Evolutionary conservation across 2,797 vertebrate species (phyloP), one percentile per base, ranked within the genome.

Genomic region (Gephyroberyx darwinii): DNA sequence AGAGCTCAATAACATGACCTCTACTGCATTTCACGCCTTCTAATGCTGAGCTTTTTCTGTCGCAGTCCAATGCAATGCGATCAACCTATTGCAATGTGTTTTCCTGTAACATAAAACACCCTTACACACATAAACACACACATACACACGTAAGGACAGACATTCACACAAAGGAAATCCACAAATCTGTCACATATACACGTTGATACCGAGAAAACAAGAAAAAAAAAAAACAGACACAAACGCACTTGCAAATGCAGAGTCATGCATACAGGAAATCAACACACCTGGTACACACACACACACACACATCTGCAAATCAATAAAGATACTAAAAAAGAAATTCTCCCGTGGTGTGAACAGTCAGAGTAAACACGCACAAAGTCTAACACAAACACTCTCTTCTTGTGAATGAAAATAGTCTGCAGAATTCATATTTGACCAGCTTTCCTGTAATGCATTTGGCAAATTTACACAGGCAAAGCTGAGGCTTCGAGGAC

Each of bases 261-360:
- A 71, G 77, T 67, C 84, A 75, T 16, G 2, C 31, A 58, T 30
- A 75, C 52, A 69, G 73, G 72, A 78, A 89, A 79, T 83, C 78
- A 75, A 78, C 39, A 41, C 12, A 41, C 12, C 39, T 41, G 12
- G 12, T 41, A 77, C 30, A 9, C 43, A 60, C 60, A 65, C 17
- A 39, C 13, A 31, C 51, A 54, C 26, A 26, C 26, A 26, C 26
- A 14, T 33, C 5, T 30, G 1, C 4, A 17, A 66, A 71, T 77
- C 55, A 45, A 43, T 20, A 57, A 22, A 30, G 33, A 81, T 60
- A 8, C 35, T 31, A 60, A 59, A 41, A 14, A 64, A 70, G 14
- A 45, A 45, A 45, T 45, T 55, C 2, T 56, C 14, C 31, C 67
- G 61, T 8, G 1, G 26, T 53, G 52, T 48, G 5, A 55, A 26